phyloP scores from a whole-genome alignment of 1,140 invertebrate genomes.

The Drosophila trapezifrons region DNA sequence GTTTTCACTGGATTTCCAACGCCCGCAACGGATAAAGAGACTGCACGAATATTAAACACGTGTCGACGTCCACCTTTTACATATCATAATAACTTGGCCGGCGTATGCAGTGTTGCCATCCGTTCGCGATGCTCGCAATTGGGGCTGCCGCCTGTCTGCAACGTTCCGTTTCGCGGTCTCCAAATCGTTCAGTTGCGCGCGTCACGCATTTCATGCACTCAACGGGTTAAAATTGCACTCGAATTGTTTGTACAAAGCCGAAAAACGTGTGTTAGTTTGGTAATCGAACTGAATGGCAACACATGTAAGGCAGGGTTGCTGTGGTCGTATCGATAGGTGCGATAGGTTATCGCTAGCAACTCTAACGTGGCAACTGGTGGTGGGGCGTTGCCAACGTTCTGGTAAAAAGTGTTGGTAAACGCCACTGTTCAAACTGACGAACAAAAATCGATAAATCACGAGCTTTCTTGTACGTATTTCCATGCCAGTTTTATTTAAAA shows the following conservation, averaged over 20 bases:
- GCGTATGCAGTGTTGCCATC: constrained; percentile 76
- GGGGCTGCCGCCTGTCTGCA: constrained; percentile 12
- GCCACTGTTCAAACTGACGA: too few species aligned
- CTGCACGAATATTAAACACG: constrained; percentile 79
- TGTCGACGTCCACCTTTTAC: constrained; percentile 82
- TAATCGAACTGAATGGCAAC: constrained; percentile 50
- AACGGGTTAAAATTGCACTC: constrained; percentile 5
- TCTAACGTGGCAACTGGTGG: constrained; percentile 1
- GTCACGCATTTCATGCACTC: not conserved
- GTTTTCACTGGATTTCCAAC: constrained; percentile 54
- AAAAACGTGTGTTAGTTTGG: constrained; percentile 55
- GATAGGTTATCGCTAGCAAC: not conserved
- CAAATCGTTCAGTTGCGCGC: constrained; percentile 1
- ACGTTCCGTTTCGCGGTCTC: not conserved
- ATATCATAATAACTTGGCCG: constrained; percentile 84
- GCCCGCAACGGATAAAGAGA: constrained; percentile 32
- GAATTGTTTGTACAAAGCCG: constrained; percentile 53
- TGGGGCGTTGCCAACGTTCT: not conserved
- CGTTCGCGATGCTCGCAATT: constrained; percentile 23
- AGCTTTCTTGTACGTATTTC: not conserved
- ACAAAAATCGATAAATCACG: not conserved
- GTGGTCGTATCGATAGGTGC: not conserved
- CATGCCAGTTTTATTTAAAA: not conserved
- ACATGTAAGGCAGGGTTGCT: constrained; percentile 42
- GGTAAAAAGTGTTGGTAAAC: constrained; percentile 1